Evolutionary conservation across 2,797 vertebrate genomes (phyloP), one percentile per base, ranked within the genome.

Genomic region (Acanthurus leucopareius): DNA sequence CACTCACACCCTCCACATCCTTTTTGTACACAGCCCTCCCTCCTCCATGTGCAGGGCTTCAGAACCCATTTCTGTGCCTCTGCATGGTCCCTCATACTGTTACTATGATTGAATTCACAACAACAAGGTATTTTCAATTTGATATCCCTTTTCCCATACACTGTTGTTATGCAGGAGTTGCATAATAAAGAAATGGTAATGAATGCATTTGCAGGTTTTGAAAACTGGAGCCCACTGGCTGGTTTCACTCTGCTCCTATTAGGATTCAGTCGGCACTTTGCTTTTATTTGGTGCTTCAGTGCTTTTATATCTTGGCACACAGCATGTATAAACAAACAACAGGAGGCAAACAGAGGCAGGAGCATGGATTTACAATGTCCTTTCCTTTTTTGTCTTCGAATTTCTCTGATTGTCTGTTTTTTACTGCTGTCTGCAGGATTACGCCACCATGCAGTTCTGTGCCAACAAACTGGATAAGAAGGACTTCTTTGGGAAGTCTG

Each of bases 391-490:
- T 28, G 6, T 66, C 61, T 60, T 80, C 75, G 25, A 13, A 42
- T 75, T 80, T 79, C 51, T 80, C 28, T 79, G 10, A 65, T 25
- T 72, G 10, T 53, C n/a, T 77, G 5, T 70, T 75, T 71, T 70
- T 17, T 17, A 11, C 32, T 35, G 75, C 42, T 75, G n/a, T 78
- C 69, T 80, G 40, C 78, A 99, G 98, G 98, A 99, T 10, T 97
- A 96, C 3, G 94, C 97, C 86, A 97, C 97, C 15, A 97, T 99
- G 95, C 97, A 99, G 90, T 98, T 99, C 92, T 98, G 97, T 48
- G 97, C 97, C 93, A 97, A 97, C 94, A 98, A 98, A 84, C 92
- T 99, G 93, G 97, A 99, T 94, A 99, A 98, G 93, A 99, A 98
- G 85, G 97, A 99, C 88, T 99, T 99, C 91, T 98, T 99, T 8